phyloP scores from a whole-genome alignment of 1,140 invertebrate species.

The Pseudomyrmex pallidus region DNA sequence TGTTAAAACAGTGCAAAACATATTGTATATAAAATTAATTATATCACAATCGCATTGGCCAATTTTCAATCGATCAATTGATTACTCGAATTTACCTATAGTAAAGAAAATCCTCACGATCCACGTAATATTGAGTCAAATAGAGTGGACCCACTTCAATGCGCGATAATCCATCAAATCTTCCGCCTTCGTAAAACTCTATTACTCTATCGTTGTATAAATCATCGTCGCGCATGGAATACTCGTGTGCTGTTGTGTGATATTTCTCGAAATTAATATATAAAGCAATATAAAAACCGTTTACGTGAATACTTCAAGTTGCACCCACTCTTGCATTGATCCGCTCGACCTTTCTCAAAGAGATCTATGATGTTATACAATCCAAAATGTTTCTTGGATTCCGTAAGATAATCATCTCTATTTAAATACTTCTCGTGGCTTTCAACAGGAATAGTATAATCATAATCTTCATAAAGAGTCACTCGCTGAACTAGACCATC shows the following conservation, averaged over 20 bases:
- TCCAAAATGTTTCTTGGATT: conserved; percentile 87
- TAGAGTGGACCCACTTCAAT: conserved; percentile 87
- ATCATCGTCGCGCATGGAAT: conserved; percentile 83
- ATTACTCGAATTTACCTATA: conserved; percentile 79
- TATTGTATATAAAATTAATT: not conserved
- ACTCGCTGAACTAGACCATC: conserved; percentile 90
- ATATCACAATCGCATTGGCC: too few species aligned
- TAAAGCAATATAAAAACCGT: not conserved
- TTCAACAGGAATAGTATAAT: conserved; percentile 86
- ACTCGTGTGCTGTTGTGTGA: conserved; percentile 87
- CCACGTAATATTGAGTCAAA: conserved; percentile 88
- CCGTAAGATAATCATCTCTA: conserved; percentile 88
- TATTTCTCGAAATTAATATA: conserved; percentile 12
- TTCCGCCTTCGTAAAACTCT: conserved; percentile 89
- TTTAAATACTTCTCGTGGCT: conserved; percentile 90
- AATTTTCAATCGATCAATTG: too few species aligned
- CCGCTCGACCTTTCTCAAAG: conserved; percentile 89
- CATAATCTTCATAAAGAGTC: conserved; percentile 89
- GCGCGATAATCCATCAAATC: conserved; percentile 88
- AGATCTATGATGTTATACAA: conserved; percentile 87
- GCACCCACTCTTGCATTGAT: conserved; percentile 88
- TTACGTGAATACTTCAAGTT: conserved; percentile 12
- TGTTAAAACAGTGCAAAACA: conserved; percentile 49
- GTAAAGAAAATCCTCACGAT: conserved; percentile 88
- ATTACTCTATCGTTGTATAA: conserved; percentile 88